Conservation (phyloP, 1,140 invertebrate genomes). For the Carposina sasakii region DNA sequence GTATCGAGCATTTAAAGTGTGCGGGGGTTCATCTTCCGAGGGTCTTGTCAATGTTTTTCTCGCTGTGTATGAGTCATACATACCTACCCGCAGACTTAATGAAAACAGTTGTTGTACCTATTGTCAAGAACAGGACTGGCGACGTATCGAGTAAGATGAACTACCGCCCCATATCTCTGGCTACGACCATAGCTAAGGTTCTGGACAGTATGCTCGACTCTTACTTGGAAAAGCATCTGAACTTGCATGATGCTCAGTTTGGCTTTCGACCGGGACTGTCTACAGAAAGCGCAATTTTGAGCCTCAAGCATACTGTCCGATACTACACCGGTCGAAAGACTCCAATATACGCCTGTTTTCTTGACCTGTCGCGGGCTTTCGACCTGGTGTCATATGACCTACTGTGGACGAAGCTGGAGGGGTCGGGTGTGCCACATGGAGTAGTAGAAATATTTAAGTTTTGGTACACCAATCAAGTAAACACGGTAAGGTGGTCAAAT, state of each 20-base stretch:
- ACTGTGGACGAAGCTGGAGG: neutral
- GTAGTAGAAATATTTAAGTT: neutral
- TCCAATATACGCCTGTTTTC: constrained; percentile 2
- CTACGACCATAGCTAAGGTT: neutral
- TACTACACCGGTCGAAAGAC: neutral
- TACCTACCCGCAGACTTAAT: neutral
- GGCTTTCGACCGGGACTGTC: constrained; percentile 1
- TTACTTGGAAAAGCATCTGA: neutral
- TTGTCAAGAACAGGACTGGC: neutral
- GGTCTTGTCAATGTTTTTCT: constrained; percentile 1
- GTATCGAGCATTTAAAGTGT: constrained; percentile 2
- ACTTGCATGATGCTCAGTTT: constrained; percentile 3
- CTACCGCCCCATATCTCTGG: neutral
- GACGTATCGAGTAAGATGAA: neutral
- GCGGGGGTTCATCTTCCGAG: neutral
- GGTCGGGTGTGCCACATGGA: neutral
- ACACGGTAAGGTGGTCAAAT: neutral
- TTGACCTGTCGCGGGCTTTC: neutral
- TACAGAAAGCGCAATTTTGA: neutral
- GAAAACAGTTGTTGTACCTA: too few relatives aligned
- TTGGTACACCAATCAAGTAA: neutral
- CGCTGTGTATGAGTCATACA: neutral
- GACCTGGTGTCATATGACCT: constrained; percentile 2
- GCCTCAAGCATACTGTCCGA: constrained; percentile 1
- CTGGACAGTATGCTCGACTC: neutral